phyloP scores from a whole-genome alignment of 2,888 invertebrate species.

The Cacoxenus indagator region DNA sequence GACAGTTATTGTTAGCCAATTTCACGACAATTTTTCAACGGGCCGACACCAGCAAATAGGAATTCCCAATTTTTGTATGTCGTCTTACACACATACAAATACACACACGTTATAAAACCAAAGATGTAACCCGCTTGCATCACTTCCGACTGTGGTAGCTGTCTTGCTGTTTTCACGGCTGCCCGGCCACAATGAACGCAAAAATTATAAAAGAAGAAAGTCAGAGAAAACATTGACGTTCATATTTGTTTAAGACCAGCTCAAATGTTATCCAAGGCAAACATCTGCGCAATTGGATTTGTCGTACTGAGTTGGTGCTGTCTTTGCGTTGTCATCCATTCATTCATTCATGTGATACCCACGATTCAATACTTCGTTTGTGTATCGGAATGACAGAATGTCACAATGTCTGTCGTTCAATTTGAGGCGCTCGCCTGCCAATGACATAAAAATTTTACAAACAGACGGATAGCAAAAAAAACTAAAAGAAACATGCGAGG shows the following conservation, averaged over 20 bases:
- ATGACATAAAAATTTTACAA: slow-evolving; percentile 52
- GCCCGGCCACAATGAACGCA: slow-evolving; percentile 15
- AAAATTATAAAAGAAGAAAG: slow-evolving; percentile 41
- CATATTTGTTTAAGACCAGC: slow-evolving; percentile 52
- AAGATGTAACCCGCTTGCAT: background rate
- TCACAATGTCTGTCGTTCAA: background rate
- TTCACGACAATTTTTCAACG: slow-evolving; percentile 64
- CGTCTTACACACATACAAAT: slow-evolving; percentile 13
- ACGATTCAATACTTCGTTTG: background rate
- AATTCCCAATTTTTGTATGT: slow-evolving; percentile 27
- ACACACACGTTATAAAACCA: background rate
- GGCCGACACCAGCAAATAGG: slow-evolving; percentile 25
- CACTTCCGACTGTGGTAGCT: background rate
- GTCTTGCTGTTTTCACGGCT: background rate
- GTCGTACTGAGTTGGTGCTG: slow-evolving; percentile 27
- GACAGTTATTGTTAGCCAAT: slow-evolving; percentile 58
- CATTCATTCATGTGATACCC: slow-evolving; percentile 41
- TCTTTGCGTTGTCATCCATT: slow-evolving; percentile 54
- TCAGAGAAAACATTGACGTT: slow-evolving; percentile 53
- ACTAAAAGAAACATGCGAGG: slow-evolving; percentile 42
- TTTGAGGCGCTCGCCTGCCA: background rate
- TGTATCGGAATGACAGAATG: background rate
- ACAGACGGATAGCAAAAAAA: slow-evolving; percentile 22
- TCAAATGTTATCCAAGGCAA: slow-evolving; percentile 27
- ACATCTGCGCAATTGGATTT: slow-evolving; percentile 62